Base-by-base conservation (phyloP, 37 sponge, comb jelly and placozoan genomes). In the Cliona cf. orientalis region DNA sequence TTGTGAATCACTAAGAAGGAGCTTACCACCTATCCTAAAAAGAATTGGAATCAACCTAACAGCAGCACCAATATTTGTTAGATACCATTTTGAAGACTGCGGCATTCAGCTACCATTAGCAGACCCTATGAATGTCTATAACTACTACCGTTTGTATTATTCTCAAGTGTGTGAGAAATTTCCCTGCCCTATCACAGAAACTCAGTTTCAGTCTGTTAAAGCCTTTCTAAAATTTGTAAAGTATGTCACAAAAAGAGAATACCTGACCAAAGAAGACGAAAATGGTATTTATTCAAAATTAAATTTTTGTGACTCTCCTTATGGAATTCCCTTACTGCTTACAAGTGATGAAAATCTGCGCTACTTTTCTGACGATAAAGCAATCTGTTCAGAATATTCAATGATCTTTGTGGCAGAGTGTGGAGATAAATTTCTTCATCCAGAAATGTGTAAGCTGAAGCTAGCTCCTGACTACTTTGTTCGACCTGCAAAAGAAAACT, bases 341-440 rank as follows among this genome's bases (percentile, higher is more conserved):
- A 66, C 66, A 3, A 36, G 35, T 66, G 66, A 66, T 33, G 36
- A 29, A 34, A 32, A 66, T 21, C 36, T 66, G 2, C 36, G 66
- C 6, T 31, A 19, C 32, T 66, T 66, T 17, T 3, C 32, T 33
- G 6, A 66, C 21, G 32, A 3, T 34, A 21, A 28, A 5, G 33
- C 28, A 17, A 36, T 66, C 5, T 34, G 35, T 66, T 19, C 55
- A 19, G 17, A 49, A 49, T 3, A 66, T 66, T 66, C 21, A 21
- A 2, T 36, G 17, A 3, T 32, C 19, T 21, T 66, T 21, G 28
- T 66, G 28, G 21, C 66, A 31, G 66, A 66, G 17, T 35, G 66
- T 33, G 35, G 35, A 34, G 36, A 66, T 29, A 28, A 66, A 21
- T 66, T 66, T 66, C 66, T 66, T 21, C 66, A 66, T 29, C 66